Percentiles rank a stretch among this genome's conserved stretches.
These are phyloP conservation scores for Herpetotheres cachinnans DNA, from an alignment of 2,113 vertebrate genomes.

Conservation along the genomic window DNA sequence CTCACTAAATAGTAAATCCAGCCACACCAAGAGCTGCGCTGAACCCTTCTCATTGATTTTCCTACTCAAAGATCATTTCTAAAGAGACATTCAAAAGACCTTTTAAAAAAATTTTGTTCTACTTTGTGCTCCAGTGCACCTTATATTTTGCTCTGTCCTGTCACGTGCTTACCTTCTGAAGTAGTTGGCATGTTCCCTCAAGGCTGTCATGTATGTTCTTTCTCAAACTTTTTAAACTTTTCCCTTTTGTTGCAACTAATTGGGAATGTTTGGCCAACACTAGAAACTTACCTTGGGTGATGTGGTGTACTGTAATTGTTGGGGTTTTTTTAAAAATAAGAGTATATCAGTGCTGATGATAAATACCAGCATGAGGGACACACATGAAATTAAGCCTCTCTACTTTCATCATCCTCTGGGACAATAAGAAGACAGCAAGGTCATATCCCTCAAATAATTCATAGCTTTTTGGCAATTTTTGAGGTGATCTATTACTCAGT, in stretches of 20 bases:
- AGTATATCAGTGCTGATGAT: not conserved
- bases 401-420: not conserved
- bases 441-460: not conserved
- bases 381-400: not conserved
- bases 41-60: not conserved
- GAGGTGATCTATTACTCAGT: not conserved
- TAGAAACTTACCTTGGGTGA: not conserved
- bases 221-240: not conserved
- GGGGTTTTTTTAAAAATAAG: not conserved
- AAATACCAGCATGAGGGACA: not conserved
- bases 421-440: not conserved
- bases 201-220: not conserved
- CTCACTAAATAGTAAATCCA: not conserved
- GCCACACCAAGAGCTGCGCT: not conserved
- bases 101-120: not conserved
- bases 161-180: not conserved
- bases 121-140: not conserved
- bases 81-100: not conserved
- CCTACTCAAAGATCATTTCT: not conserved
- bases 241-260: not conserved
- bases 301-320: not conserved
- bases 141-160: not conserved
- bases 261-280: not conserved
- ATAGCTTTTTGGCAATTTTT: not conserved
- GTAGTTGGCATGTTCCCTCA: not conserved